Evolutionary conservation across 1,140 invertebrate genomes (phyloP).

Genomic region (Drosophila sturtevanti): DNA sequence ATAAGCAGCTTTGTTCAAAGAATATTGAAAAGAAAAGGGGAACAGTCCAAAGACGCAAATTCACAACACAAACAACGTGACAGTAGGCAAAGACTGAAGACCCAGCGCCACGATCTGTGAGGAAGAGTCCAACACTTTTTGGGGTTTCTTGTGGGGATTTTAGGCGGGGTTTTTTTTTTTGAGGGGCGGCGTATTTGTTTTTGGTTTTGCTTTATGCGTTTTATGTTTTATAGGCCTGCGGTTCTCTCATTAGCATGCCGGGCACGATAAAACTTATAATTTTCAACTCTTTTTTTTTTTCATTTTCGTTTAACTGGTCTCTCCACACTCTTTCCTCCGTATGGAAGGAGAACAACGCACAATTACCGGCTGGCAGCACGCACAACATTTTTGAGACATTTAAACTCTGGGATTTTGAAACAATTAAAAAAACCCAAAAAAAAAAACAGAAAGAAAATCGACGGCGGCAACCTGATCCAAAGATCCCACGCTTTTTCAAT

Average conservation of each 20-base stretch:
- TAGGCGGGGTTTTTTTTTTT: conserved; percentile 26
- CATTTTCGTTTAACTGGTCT: neutral
- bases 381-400: conserved; percentile 54
- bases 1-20: conserved; percentile 61
- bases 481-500: conserved; percentile 67
- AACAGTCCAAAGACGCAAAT: conserved; percentile 48
- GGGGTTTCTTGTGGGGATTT: neutral
- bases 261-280: conserved; percentile 65
- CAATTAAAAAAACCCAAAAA: conserved; percentile 24
- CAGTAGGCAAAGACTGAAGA: conserved; percentile 19
- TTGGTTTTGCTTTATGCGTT: conserved; percentile 59
- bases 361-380: conserved; percentile 64
- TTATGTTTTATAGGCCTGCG: conserved; percentile 65
- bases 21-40: neutral
- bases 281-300: conserved; percentile 25
- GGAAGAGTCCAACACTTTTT: conserved; percentile 6
- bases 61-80: conserved; percentile 74
- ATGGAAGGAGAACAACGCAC: conserved; percentile 35
- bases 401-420: conserved; percentile 34
- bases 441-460: conserved; percentile 36
- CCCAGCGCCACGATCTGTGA: conserved; percentile 14
- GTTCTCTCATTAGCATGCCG: conserved; percentile 69
- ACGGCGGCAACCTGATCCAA: conserved; percentile 14
- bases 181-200: conserved; percentile 56
- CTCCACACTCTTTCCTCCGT: conserved; percentile 9